Percentiles rank a stretch among this genome's conserved stretches.
phyloP scores from a whole-genome alignment of 2,888 invertebrate genomes.

The Adineta ricciae region DNA sequence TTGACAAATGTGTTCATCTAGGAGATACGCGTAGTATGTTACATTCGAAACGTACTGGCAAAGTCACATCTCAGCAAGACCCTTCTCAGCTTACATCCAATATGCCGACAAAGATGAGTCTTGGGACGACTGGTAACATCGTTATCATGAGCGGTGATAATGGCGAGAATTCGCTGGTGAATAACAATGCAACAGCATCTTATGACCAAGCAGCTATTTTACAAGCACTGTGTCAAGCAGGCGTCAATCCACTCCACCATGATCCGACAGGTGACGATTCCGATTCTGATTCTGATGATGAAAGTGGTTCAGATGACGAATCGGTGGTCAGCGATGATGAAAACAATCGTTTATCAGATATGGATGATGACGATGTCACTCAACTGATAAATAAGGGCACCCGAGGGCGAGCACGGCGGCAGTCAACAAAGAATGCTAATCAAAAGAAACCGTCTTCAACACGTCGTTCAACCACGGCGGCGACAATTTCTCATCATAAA shows the following conservation, averaged over 20 bases:
- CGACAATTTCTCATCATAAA: background rate
- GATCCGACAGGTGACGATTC: background rate
- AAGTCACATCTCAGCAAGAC: background rate
- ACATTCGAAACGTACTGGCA: background rate
- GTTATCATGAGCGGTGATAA: background rate
- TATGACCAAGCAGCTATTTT: conserved; percentile 2
- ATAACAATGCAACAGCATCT: background rate
- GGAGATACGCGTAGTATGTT: background rate
- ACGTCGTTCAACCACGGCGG: background rate
- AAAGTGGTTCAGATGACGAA: background rate
- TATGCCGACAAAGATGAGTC: background rate
- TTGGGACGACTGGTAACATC: background rate
- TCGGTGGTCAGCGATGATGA: background rate
- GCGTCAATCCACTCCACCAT: conserved; percentile 1
- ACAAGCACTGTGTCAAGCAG: background rate
- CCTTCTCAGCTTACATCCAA: background rate
- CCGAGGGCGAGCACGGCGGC: background rate
- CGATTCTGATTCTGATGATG: background rate
- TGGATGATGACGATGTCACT: background rate
- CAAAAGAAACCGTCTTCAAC: background rate
- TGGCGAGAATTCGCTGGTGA: background rate
- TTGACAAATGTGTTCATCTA: no score
- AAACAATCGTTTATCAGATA: background rate
- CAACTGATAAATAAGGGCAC: background rate
- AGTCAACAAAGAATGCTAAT: background rate